Evolutionary conservation across 2,888 invertebrate genomes (phyloP).

Genomic region (Rhingia campestris): DNA sequence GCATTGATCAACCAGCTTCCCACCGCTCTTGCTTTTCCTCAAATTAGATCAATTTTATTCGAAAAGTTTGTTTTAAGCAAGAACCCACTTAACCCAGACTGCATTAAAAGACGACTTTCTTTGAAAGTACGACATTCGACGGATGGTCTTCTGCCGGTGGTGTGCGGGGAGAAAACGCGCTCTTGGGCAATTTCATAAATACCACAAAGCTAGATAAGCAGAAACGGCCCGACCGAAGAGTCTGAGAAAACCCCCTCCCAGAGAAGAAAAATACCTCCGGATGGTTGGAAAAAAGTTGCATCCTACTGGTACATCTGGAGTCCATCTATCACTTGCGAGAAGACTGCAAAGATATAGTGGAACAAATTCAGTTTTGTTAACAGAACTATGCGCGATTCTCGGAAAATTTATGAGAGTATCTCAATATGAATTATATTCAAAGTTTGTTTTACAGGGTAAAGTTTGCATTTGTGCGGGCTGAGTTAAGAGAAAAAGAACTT

Average conservation of each 20-base stretch:
- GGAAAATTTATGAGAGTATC: conserved; percentile 68
- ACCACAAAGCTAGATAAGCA: conserved; percentile 61
- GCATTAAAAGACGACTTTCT: conserved; percentile 38
- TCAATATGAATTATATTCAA: conserved; percentile 73
- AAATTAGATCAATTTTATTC: conserved; percentile 70
- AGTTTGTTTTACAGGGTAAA: conserved; percentile 60
- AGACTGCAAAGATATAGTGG: conserved; percentile 53
- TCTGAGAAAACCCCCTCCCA: conserved; percentile 2
- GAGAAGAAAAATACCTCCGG: conserved; percentile 14
- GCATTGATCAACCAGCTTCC: not conserved
- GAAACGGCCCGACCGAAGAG: conserved; percentile 27
- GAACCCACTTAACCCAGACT: conserved; percentile 65
- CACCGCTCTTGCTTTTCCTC: not conserved
- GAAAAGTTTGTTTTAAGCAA: conserved; percentile 72
- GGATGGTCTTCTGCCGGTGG: not conserved
- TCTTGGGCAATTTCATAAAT: conserved; percentile 62
- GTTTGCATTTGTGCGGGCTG: conserved; percentile 44
- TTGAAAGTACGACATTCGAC: not conserved
- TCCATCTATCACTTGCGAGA: conserved; percentile 68
- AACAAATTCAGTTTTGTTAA: conserved; percentile 74
- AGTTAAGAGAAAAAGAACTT: not conserved
- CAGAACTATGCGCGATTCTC: conserved; percentile 66
- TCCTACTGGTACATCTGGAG: conserved; percentile 66
- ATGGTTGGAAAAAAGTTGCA: conserved; percentile 60
- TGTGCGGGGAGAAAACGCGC: conserved; percentile 9